Conservation (phyloP, 64 coral and sea anemone species). For the Astreopora myriophthalma region DNA sequence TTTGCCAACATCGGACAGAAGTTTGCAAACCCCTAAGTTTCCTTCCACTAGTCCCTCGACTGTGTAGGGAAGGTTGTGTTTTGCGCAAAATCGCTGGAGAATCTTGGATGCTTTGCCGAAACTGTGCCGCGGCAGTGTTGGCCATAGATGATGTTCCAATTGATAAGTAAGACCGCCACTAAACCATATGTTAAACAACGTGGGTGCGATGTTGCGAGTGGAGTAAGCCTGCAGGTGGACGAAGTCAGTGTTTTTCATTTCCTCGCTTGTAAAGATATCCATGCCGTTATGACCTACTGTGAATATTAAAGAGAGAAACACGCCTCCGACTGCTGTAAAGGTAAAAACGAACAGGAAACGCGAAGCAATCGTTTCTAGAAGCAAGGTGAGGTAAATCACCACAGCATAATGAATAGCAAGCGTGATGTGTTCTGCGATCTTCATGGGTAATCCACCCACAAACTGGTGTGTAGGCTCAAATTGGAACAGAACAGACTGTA, state of each 20-base stretch:
- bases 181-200: conserved; percentile 13
- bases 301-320: too few relatives aligned
- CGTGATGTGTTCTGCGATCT: not conserved
- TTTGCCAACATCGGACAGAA: not conserved
- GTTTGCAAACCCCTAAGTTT: not conserved
- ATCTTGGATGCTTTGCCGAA: not conserved
- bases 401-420: not conserved
- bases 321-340: not conserved
- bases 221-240: conserved; percentile 6
- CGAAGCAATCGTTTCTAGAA: not conserved
- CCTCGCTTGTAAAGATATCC: not conserved
- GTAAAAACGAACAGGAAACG: not conserved
- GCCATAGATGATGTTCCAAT: conserved; percentile 29
- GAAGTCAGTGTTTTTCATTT: conserved; percentile 5
- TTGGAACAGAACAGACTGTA: not conserved
- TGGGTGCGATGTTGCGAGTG: conserved; percentile 10
- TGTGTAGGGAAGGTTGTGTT: conserved; percentile 5
- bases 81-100: conserved; percentile 15
- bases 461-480: not conserved
- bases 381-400: not conserved
- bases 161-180: conserved; percentile 23
- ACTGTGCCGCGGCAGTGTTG: not conserved
- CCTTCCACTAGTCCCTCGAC: not conserved
- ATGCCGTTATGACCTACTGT: too few relatives aligned
- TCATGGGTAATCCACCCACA: not conserved